Base-by-base conservation (phyloP, 2,888 invertebrate genomes). In the Anoplius nigerrimus region DNA sequence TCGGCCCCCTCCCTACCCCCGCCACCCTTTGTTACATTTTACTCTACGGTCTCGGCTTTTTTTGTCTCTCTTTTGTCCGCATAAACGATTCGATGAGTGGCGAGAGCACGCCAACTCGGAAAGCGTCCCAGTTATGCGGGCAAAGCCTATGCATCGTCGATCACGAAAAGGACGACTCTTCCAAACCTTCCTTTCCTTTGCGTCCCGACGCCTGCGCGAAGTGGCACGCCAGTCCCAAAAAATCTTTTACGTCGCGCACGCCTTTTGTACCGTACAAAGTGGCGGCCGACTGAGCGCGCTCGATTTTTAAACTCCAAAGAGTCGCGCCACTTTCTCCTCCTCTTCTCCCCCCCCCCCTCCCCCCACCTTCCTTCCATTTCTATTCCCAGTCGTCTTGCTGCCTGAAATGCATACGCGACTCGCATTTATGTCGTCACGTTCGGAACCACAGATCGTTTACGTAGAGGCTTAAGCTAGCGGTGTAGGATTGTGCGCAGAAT, bases 61-160 rank as follows among this genome's bases (percentile, higher is more conserved):
- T 21, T 42, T 21, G 34, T 21, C 13, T 42, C 48, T 66, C 51
- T 48, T n/a, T 13, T 27, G 34, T 53, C 58, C 64, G 61, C 61
- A 46, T 59, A 52, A 62, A 65, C 60, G 75, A 75, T 61, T 67
- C 58, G 59, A 51, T 48, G 42, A 54, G 62, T 11, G 53, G 34
- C 34, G 22, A 34, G 22, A 34, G 51, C 53, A 58, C 22, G 48
- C 62, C 51, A 64, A 46, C 53, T 74, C 64, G 70, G 56, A 63
- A 57, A 66, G 64, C 64, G 66, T 56, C 42, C 59, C 70, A 57
- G 56, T 45, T 34, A 60, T 59, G 43, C 66, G 69, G 65, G 65
- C 43, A 53, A 34, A 55, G 51, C 59, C 46, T 71, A 69, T 65
- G 77, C 76, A 73, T 65, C 79, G 73, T 18, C 73, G 76, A 45